Evolutionary conservation across 1,140 invertebrate species (phyloP), one percentile per base, ranked within the genome.

Genomic region (Carposina sasakii): DNA sequence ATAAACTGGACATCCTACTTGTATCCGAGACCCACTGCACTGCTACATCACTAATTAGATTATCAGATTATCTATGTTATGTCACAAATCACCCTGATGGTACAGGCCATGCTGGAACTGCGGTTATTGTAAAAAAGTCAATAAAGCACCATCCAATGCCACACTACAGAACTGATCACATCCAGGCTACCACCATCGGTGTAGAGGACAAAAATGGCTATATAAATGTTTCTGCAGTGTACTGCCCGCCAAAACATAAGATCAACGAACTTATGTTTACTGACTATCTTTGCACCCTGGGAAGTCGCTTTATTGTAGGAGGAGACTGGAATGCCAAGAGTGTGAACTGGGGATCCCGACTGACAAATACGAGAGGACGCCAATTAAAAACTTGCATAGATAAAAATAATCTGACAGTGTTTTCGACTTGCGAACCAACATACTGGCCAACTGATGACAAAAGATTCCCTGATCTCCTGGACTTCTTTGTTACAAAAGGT

Each of bases 381-480:
- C 24, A 28, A 28, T 28, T 28, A 28, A 5, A 28, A 12, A 6
- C 6, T 28, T 28, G n/a, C n/a, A n/a, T n/a, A n/a, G n/a, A n/a
- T n/a, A n/a, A n/a, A n/a, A 28, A 28, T 12, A 28, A 28, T 12
- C 12, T 28, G 24, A 28, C 24, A 5, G 12, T 12, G 6, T 6
- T 28, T 28, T 28, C 6, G 12, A 6, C 33, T 13, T n/a, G 33
- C 52, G 33, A 59, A 55, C 28, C 63, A 21, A 67, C 59, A n/a
- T 67, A 69, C 30, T 67, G 57, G 61, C 63, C 57, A 33, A 54
- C 57, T 13, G 65, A 64, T 40, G 26, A 22, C 2, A 60, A 52
- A 20, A 63, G 64, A 48, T 48, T 54, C 4, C 58, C 70, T 12
- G 65, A 73, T 39, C 15, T 73, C 15, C 20, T 71, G 15, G 67